A percentile compares a stretch with the other conserved stretches of the same genome.
These are phyloP conservation scores for Eupithecia inturbata DNA, from an alignment of 2,888 invertebrate species.

Conservation along the genomic window DNA sequence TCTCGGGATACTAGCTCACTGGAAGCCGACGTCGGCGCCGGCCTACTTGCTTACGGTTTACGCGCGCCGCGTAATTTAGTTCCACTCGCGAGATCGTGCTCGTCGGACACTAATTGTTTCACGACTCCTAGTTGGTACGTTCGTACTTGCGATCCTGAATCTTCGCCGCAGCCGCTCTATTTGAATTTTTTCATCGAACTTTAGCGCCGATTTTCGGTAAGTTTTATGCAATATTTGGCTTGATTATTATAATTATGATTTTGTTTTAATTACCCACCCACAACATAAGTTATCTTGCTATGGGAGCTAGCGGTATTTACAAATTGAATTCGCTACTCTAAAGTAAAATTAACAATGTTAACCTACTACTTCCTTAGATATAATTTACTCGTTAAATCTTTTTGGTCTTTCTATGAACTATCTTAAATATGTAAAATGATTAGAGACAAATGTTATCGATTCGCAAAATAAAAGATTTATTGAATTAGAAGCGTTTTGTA, in stretches of 20 bases:
- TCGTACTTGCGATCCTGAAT: slow-evolving; percentile 52
- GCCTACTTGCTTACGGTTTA: slow-evolving; percentile 75
- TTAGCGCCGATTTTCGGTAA: slow-evolving; percentile 55
- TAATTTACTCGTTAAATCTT: no score
- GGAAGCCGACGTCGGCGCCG: slow-evolving; percentile 81
- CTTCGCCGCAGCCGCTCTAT: slow-evolving; percentile 47
- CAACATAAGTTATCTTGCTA: background rate
- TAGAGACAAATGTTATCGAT: background rate
- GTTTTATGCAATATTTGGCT: slow-evolving; percentile 38
- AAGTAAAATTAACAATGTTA: background rate
- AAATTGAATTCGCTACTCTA: background rate
- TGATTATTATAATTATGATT: slow-evolving; percentile 34
- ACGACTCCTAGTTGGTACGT: slow-evolving; percentile 62
- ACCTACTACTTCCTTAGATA: no score
- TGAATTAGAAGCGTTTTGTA: background rate
- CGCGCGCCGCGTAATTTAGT: slow-evolving; percentile 68
- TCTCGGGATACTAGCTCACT: slow-evolving; percentile 79
- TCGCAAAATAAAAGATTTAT: background rate
- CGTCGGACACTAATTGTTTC: slow-evolving; percentile 72
- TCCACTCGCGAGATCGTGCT: slow-evolving; percentile 76
- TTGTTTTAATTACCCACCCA: slow-evolving; percentile 13
- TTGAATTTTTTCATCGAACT: slow-evolving; percentile 55
- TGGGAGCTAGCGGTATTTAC: background rate
- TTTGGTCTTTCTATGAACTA: no score
- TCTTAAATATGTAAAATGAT: background rate